Conservation (phyloP, 1,140 invertebrate species). For the Thalassaphorura encarpata region DNA sequence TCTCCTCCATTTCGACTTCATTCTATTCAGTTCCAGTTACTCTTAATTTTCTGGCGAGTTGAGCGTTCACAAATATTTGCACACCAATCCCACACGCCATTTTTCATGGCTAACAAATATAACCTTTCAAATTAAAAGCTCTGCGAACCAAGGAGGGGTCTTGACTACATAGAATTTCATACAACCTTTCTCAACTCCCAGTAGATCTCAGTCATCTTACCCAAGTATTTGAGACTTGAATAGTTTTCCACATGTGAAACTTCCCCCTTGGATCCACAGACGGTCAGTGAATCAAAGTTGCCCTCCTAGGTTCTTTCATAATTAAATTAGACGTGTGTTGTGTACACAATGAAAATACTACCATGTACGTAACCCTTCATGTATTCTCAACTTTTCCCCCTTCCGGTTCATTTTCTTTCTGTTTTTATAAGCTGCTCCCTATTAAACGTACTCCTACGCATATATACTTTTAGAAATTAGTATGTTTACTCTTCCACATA, state of each 20-base stretch:
- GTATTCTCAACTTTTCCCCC: no score
- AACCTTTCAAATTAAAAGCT: slow-evolving; percentile 34
- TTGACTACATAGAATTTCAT: no score
- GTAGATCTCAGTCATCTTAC: background rate
- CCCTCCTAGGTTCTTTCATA: slow-evolving; percentile 6
- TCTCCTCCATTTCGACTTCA: background rate
- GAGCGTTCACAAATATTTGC: slow-evolving; percentile 33
- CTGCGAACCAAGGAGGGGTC: no score
- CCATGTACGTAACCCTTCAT: no score
- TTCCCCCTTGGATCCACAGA: background rate
- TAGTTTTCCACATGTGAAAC: slow-evolving; percentile 2
- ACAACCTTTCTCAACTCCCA: no score
- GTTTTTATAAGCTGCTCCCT: no score
- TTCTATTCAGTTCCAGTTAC: slow-evolving; percentile 26
- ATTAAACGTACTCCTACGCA: no score
- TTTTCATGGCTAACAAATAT: slow-evolving; percentile 28
- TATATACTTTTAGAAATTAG: no score
- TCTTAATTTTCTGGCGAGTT: slow-evolving; percentile 33
- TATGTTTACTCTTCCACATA: no score
- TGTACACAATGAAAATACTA: no score
- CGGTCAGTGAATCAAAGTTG: slow-evolving; percentile 8
- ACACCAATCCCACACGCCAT: slow-evolving; percentile 26
- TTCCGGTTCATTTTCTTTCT: no score
- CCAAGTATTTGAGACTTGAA: background rate
- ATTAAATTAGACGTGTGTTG: slow-evolving; percentile 11